Evolutionary conservation across 2,113 vertebrate genomes (phyloP).

Genomic region (Microtus richardsoni): DNA sequence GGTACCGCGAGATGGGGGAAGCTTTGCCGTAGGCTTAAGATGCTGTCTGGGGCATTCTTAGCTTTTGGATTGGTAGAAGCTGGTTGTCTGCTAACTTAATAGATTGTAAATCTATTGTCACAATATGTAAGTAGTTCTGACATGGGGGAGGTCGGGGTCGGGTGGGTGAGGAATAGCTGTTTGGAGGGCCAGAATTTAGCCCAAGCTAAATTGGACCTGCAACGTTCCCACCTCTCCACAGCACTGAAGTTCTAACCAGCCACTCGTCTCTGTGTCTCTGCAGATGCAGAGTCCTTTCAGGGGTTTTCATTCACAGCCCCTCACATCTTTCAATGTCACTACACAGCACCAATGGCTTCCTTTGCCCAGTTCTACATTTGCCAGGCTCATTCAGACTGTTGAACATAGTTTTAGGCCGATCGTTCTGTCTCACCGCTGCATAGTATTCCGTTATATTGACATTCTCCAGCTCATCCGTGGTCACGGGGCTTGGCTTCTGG

Average conservation of each 20-base stretch:
- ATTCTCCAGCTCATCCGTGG: neutral
- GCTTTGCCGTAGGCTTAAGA: neutral
- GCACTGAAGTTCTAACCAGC: neutral
- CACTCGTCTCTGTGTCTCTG: neutral
- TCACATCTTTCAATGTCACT: neutral
- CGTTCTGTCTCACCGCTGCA: neutral
- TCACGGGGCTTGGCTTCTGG: neutral
- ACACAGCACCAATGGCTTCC: neutral
- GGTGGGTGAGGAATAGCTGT: neutral
- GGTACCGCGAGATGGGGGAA: neutral
- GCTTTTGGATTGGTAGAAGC: neutral
- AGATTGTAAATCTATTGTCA: neutral
- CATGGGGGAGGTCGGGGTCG: neutral
- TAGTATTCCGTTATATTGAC: neutral
- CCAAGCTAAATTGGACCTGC: neutral
- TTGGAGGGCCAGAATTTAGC: neutral
- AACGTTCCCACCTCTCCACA: neutral
- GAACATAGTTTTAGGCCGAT: neutral
- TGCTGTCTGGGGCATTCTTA: neutral
- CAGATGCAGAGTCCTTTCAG: neutral
- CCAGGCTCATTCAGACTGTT: neutral
- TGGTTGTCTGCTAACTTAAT: neutral
- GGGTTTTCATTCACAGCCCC: neutral
- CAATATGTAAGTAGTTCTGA: neutral
- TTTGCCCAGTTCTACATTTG: neutral